Conservation (phyloP, 2,797 vertebrate species). For the Anabacerthia variegaticeps region DNA sequence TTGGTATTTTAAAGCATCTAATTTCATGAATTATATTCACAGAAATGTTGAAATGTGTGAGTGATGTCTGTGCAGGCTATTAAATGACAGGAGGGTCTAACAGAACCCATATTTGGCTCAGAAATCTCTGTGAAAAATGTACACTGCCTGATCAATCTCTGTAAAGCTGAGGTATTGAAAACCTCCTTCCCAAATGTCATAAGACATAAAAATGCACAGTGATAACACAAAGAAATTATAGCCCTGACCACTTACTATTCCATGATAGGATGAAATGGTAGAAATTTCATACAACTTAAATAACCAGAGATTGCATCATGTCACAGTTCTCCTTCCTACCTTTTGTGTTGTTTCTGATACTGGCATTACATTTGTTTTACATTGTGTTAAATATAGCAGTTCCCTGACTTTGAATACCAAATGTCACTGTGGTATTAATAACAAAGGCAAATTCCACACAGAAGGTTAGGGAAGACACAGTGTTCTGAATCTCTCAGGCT, state of each 20-base stretch:
- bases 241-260: neutral
- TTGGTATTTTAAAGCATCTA: neutral
- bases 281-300: neutral
- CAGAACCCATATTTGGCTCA: neutral
- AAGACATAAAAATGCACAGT: neutral
- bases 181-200: neutral
- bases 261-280: neutral
- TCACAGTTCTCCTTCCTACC: neutral
- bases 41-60: neutral
- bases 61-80: neutral
- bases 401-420: neutral
- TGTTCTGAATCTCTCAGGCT: neutral
- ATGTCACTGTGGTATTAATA: neutral
- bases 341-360: neutral
- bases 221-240: neutral
- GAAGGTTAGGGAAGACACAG: neutral
- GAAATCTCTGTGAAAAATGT: neutral
- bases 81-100: neutral
- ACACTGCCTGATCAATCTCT: neutral
- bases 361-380: neutral
- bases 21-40: neutral
- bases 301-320: neutral
- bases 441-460: neutral
- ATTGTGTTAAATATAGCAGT: neutral
- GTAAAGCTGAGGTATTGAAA: neutral